Percentiles rank a stretch among this genome's conserved stretches.
These are phyloP conservation scores for Pipistrellus nathusii DNA, from an alignment of 2,797 vertebrate genomes.

Conservation along the genomic window DNA sequence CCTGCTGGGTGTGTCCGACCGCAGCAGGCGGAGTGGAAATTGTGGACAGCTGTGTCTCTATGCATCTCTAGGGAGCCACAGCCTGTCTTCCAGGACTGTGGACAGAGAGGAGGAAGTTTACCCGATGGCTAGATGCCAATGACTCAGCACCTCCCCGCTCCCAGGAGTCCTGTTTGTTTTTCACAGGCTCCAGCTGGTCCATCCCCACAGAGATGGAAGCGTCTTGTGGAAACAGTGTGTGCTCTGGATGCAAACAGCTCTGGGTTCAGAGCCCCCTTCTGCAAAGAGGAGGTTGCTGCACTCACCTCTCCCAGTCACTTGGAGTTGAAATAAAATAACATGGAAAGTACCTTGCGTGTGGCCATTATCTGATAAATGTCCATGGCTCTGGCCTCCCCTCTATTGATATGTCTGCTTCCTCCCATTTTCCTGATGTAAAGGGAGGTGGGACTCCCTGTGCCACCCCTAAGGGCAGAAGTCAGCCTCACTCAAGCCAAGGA, in stretches of 20 bases:
- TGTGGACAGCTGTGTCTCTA: not conserved
- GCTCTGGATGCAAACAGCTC: not conserved
- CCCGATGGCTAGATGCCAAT: not conserved
- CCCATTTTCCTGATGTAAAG: not conserved
- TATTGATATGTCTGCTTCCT: not conserved
- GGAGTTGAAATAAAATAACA: not conserved
- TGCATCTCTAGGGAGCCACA: not conserved
- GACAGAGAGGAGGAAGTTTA: conserved; percentile 53
- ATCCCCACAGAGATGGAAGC: not conserved
- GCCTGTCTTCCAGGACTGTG: not conserved
- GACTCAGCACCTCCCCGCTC: not conserved
- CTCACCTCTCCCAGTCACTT: not conserved
- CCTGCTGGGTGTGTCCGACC: not conserved
- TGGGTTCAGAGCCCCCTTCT: not conserved
- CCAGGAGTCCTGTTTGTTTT: conserved; percentile 7
- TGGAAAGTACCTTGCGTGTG: rapidly evolving
- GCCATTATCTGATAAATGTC: not conserved
- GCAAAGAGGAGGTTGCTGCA: not conserved
- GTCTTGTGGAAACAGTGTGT: not conserved
- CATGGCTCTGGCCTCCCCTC: not conserved
- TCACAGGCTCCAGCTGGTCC: not conserved
- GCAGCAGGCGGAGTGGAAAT: not conserved
- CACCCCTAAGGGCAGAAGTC: not conserved
- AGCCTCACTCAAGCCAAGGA: not conserved
- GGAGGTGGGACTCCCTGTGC: not conserved